A percentile compares a stretch with the other conserved stretches of the same genome.
Evolutionary conservation across 2,113 vertebrate genomes (phyloP).

Genomic region (Lagenorhynchus albirostris): DNA sequence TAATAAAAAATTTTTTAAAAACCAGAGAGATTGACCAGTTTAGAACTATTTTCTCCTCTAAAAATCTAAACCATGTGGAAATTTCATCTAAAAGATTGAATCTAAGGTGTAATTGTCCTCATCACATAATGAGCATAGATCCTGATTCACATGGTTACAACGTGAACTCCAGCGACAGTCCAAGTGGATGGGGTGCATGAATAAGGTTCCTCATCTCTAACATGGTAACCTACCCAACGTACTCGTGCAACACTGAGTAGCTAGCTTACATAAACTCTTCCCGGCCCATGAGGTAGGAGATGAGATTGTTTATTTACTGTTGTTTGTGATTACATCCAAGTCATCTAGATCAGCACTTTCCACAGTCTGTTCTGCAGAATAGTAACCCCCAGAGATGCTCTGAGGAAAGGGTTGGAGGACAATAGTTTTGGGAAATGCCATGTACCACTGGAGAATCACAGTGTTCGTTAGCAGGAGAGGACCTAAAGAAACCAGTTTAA

Average conservation of each 20-base stretch:
- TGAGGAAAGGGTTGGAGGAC: neutral
- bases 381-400: neutral
- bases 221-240: too few relatives aligned
- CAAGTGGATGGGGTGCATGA: neutral
- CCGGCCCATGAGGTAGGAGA: neutral
- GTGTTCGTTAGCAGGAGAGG: neutral
- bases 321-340: neutral
- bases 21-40: neutral
- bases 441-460: neutral
- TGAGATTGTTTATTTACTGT: neutral
- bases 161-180: accelerated
- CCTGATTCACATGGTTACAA: neutral
- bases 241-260: neutral
- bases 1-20: neutral
- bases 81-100: neutral
- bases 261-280: neutral
- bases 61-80: neutral
- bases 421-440: neutral
- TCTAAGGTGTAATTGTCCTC: neutral
- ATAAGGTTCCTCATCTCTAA: neutral
- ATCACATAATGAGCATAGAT: neutral
- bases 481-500: neutral
- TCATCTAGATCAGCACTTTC: neutral
- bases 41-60: neutral
- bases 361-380: neutral